Evolutionary conservation across 1,140 invertebrate species (phyloP), one percentile per base, ranked within the genome.

Genomic region (Augochlora pura): DNA sequence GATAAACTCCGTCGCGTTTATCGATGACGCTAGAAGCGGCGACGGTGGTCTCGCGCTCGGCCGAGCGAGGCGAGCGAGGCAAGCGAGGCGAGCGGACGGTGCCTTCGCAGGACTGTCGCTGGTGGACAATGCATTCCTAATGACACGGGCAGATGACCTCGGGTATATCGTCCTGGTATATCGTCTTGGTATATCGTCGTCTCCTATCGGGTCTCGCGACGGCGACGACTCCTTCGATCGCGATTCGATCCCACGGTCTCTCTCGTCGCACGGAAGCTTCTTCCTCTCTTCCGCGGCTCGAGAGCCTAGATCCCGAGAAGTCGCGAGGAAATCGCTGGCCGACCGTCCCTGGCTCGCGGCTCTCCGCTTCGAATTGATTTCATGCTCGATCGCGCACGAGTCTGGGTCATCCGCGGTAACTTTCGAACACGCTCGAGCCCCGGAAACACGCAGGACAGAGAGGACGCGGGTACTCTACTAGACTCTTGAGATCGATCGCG

Each of bases 381-480:
- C 85, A 86, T 83, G 85, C 83, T 85, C 77, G 80, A 87, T 88
- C 82, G 84, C 80, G 62, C 77, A 14, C 60, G 83, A 86, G 77
- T 87, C 83, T 85, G 83, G 86, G 84, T 89, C 86, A 84, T 88
- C 84, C 82, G 79, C 80, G 73, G 73, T 85, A 80, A 83, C 84
- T 79, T 77, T 85, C 70, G 70, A 86, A 74, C 59, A 42, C 9
- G 57, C 10, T 49, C n/a, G 59, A 67, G 38, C 25, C 25, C 12
- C 63, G 68, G 39, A 10, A 65, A 72, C 71, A 7, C 71, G 81
- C 70, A 59, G 59, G 46, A n/a, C 32, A 49, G 64, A 49, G 64
- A 32, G 49, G 63, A 23, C 62, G 18, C 32, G 64, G 64, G n/a
- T 23, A 25, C 25, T 46, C 39, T n/a, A 66, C 23, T 39, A 18